phyloP scores from a whole-genome alignment of 2,888 invertebrate species.

The Cantharis rufa region DNA sequence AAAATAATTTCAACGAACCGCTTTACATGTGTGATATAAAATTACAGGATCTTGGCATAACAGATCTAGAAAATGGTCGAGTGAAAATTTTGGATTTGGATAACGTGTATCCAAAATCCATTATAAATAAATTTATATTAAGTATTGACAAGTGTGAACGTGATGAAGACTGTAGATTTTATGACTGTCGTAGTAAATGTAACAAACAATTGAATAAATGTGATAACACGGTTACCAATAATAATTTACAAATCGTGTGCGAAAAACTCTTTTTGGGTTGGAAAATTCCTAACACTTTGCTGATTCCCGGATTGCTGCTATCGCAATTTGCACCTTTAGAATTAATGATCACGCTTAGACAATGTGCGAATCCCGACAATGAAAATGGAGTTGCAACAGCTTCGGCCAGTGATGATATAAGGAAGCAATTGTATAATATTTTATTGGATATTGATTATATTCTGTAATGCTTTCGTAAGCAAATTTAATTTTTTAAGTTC shows the following conservation, averaged over 20 bases:
- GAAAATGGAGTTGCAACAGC: constrained; percentile 57
- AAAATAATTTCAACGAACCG: constrained; percentile 63
- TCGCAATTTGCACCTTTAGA: constrained; percentile 63
- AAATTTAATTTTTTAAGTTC: neutral
- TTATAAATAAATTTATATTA: constrained; percentile 58
- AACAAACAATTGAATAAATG: constrained; percentile 60
- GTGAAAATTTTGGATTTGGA: constrained; percentile 69
- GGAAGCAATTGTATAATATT: constrained; percentile 59
- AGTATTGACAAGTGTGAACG: constrained; percentile 57
- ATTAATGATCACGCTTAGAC: constrained; percentile 61
- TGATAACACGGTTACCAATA: constrained; percentile 61
- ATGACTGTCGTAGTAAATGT: constrained; percentile 69
- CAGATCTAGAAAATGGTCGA: constrained; percentile 54
- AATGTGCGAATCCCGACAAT: constrained; percentile 62
- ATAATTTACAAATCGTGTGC: constrained; percentile 70
- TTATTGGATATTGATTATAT: constrained; percentile 57
- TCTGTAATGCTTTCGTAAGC: neutral
- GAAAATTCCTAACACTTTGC: constrained; percentile 63
- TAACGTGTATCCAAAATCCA: constrained; percentile 63
- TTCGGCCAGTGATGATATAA: constrained; percentile 57
- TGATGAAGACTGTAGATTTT: constrained; percentile 69
- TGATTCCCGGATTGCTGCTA: constrained; percentile 65
- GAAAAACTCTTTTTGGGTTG: constrained; percentile 69
- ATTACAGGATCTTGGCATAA: constrained; percentile 67
- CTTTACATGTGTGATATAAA: constrained; percentile 72